Percentiles rank a stretch among this genome's conserved stretches.
Evolutionary conservation across 2,797 vertebrate species (phyloP).

Genomic region (Petrocephalus schoutedeni): DNA sequence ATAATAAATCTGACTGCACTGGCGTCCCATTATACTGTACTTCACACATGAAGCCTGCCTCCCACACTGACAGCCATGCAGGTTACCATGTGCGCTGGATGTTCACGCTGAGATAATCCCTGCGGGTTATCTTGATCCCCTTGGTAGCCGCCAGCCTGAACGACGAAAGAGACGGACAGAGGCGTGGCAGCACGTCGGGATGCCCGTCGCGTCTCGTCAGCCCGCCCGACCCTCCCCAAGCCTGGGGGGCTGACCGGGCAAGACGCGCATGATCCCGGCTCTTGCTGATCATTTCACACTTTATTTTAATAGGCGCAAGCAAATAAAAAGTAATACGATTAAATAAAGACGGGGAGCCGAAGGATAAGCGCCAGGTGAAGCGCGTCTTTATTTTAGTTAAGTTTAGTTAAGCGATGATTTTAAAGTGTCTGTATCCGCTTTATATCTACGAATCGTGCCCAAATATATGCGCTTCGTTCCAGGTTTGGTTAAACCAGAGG

Average conservation of each 20-base stretch:
- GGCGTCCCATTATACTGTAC: not conserved
- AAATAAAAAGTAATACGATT: not conserved
- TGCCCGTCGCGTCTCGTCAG: not conserved
- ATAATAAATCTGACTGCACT: not conserved
- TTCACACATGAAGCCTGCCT: not conserved
- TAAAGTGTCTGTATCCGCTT: not conserved
- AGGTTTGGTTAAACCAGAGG: not conserved
- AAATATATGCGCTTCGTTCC: not conserved
- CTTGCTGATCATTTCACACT: not conserved
- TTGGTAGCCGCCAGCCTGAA: slow-evolving; percentile 64
- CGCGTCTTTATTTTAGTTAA: not conserved
- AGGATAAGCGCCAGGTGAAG: not conserved
- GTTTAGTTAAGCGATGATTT: not conserved
- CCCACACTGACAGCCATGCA: not conserved
- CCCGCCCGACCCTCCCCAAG: not conserved
- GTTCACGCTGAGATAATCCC: slow-evolving; percentile 63
- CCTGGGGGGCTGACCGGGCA: no score
- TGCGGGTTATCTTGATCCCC: slow-evolving; percentile 52
- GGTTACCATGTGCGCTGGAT: slow-evolving; percentile 59
- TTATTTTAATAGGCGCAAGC: not conserved
- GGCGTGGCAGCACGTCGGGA: not conserved
- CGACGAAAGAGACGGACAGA: not conserved
- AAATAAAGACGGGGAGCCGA: not conserved
- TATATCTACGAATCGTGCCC: not conserved
- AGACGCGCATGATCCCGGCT: not conserved